phyloP scores from a whole-genome alignment of 37 sponge, comb jelly and placozoan species.

The Cladorhizidae sp. region DNA sequence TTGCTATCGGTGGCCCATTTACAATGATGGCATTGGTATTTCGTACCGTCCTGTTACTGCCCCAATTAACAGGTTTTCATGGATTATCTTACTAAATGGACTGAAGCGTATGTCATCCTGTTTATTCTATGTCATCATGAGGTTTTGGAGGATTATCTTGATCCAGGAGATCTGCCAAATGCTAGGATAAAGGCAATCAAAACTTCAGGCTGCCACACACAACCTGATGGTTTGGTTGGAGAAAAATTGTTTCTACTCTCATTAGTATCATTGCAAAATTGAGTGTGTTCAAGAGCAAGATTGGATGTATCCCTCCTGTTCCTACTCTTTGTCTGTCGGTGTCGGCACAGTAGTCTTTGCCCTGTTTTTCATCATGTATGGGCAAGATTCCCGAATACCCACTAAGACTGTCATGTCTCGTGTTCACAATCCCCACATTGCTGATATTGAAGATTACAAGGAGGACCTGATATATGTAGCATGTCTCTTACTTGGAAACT shows the following conservation, averaged over 20 bases:
- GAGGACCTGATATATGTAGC: too few relatives aligned
- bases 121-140: constrained; percentile 38
- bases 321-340: too few relatives aligned
- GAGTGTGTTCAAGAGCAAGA: not conserved
- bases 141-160: constrained; percentile 22
- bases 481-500: too few relatives aligned
- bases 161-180: not conserved
- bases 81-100: constrained; percentile 79
- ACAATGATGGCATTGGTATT: too few relatives aligned
- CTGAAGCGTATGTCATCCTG: constrained; percentile 68
- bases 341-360: too few relatives aligned
- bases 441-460: constrained; percentile 17
- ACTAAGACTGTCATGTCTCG: not conserved
- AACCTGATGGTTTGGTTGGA: not conserved
- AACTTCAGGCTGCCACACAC: constrained; percentile 30
- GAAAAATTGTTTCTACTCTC: not conserved
- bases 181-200: constrained; percentile 32
- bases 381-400: not conserved
- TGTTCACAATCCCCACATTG: not conserved
- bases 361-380: not conserved
- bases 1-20: constrained; percentile 75
- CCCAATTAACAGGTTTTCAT: constrained; percentile 65
- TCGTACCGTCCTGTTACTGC: constrained; percentile 53
- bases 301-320: too few relatives aligned
- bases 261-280: not conserved